A percentile compares a stretch with the other conserved stretches of the same genome.
phyloP scores from a whole-genome alignment of 2,113 vertebrate genomes.

The Caranx ignobilis region DNA sequence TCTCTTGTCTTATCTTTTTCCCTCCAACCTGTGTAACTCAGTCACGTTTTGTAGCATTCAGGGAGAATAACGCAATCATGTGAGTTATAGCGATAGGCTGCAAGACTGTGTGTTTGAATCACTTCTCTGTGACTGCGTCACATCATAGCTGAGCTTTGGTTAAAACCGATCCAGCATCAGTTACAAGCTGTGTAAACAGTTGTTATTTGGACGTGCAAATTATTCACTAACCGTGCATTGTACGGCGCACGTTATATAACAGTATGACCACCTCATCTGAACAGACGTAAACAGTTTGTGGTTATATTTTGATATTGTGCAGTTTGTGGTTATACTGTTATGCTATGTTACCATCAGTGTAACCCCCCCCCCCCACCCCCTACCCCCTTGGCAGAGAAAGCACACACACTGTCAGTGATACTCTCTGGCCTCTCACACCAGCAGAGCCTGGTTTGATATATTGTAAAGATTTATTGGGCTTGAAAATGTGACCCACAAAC shows the following conservation, averaged over 20 bases:
- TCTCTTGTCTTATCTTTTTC: conserved; percentile 5
- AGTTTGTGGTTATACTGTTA: background rate
- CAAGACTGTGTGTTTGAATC: background rate
- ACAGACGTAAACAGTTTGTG: background rate
- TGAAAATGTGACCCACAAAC: conserved; percentile 83
- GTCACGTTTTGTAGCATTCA: conserved; percentile 4
- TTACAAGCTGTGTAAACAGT: background rate
- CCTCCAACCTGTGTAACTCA: conserved; percentile 11
- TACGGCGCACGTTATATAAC: background rate
- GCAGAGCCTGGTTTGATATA: conserved; percentile 47
- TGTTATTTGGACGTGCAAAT: conserved; percentile 4
- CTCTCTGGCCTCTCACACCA: conserved; percentile 15
- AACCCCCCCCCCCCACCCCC: too few relatives aligned
- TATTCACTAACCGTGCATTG: background rate
- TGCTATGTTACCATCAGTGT: background rate
- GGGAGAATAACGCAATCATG: conserved; percentile 2
- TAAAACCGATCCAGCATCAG: background rate
- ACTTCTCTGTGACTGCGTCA: conserved; percentile 1
- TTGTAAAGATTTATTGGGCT: conserved; percentile 82
- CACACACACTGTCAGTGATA: conserved; percentile 21
- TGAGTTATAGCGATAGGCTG: conserved; percentile 35
- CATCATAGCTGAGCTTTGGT: background rate
- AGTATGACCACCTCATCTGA: background rate
- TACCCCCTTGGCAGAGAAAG: conserved; percentile 47
- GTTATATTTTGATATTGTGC: background rate